A percentile compares a stretch with the other conserved stretches of the same genome.
Conservation (phyloP, 2,113 vertebrate species). For the Coptodon bakossiorum region DNA sequence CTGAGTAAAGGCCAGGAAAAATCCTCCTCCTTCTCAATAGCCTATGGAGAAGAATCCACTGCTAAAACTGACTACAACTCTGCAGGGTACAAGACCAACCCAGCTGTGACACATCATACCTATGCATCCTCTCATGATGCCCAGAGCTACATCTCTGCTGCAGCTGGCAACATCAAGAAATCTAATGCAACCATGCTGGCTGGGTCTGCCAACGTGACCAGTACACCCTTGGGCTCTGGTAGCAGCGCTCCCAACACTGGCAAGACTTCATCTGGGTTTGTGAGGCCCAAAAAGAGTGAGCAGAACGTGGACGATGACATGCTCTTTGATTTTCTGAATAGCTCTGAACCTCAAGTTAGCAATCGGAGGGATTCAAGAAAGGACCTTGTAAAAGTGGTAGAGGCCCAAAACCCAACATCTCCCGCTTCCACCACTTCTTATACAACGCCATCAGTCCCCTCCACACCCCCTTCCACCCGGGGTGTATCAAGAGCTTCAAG, state of each 20-base stretch:
- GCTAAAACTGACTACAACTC: constrained; percentile 51
- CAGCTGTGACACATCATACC: constrained; percentile 57
- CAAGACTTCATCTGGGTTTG: constrained; percentile 81
- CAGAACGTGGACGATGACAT: constrained; percentile 91
- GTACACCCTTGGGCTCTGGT: constrained; percentile 39
- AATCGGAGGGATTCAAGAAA: constrained; percentile 78
- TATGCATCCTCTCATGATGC: constrained; percentile 51
- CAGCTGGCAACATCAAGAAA: constrained; percentile 85
- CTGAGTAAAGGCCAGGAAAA: constrained; percentile 69
- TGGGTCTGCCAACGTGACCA: constrained; percentile 76
- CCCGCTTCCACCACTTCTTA: constrained; percentile 16
- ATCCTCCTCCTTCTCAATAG: constrained; percentile 30
- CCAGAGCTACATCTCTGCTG: constrained; percentile 78
- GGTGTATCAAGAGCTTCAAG: constrained; percentile 79
- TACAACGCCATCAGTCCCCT: constrained; percentile 61
- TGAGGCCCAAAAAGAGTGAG: constrained; percentile 81
- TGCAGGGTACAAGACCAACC: constrained; percentile 19
- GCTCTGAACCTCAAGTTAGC: constrained; percentile 81
- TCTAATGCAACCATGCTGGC: constrained; percentile 80
- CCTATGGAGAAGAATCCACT: constrained; percentile 45
- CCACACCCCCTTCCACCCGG: constrained; percentile 59
- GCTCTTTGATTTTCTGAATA: constrained; percentile 97
- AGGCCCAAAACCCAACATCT: constrained; percentile 31
- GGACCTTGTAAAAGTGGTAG: constrained; percentile 66
- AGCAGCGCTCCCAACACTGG: constrained; percentile 22